phyloP scores from a whole-genome alignment of 2,113 vertebrate species.

The Callipepla squamata region DNA sequence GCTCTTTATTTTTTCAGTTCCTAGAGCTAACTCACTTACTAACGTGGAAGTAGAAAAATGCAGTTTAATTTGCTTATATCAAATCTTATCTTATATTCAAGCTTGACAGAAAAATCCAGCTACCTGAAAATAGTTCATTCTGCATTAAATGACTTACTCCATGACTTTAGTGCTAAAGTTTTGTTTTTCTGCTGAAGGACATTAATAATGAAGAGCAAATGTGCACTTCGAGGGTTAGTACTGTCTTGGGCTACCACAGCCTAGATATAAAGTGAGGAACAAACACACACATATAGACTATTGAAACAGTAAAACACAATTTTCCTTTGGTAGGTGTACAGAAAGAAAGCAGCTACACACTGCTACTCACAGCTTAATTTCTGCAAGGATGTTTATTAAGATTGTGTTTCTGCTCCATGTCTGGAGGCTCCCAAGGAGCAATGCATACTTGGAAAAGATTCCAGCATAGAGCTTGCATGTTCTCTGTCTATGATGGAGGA shows the following conservation, averaged over 20 bases:
- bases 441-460: neutral
- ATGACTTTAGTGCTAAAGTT: neutral
- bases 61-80: neutral
- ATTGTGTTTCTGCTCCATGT: neutral
- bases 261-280: neutral
- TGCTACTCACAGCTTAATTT: neutral
- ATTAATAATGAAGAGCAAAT: neutral
- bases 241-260: too few species aligned
- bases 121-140: neutral
- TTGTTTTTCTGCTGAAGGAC: neutral
- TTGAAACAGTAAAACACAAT: neutral
- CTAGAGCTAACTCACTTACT: neutral
- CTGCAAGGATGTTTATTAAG: neutral
- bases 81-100: neutral
- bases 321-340: neutral
- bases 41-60: neutral
- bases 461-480: neutral
- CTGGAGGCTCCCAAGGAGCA: neutral
- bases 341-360: neutral
- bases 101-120: neutral
- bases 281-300: fast-evolving
- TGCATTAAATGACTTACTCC: neutral
- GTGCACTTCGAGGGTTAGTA: neutral
- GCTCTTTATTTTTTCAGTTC: neutral
- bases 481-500: neutral